A percentile compares a stretch with the other conserved stretches of the same genome.
Conservation (phyloP, 2,797 vertebrate genomes). For the Nyctalus aviator region DNA sequence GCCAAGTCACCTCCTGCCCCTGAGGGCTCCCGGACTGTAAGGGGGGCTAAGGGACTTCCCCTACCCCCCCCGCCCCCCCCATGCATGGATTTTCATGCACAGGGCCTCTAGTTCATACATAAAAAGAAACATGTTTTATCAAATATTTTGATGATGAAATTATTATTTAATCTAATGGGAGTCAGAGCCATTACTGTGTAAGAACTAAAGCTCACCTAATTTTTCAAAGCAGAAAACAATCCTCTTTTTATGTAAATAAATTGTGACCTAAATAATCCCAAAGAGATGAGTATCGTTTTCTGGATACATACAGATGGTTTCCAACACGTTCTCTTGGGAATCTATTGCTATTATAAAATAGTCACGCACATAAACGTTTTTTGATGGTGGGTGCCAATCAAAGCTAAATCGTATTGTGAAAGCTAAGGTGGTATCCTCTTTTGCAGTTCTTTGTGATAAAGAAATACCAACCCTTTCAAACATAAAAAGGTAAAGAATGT, state of each 20-base stretch:
- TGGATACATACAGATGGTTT: slow-evolving; percentile 1
- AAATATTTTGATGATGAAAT: slow-evolving; percentile 33
- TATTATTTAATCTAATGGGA: slow-evolving; percentile 35
- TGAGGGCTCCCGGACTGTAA: no score
- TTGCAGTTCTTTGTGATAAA: slow-evolving; percentile 53
- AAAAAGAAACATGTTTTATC: slow-evolving; percentile 46
- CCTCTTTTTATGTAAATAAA: background rate
- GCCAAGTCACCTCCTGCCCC: no score
- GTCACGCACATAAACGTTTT: slow-evolving; percentile 56
- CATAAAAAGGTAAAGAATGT: slow-evolving; percentile 44
- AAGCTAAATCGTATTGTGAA: slow-evolving; percentile 65
- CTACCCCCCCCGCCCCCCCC: no score
- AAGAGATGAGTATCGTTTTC: slow-evolving; percentile 20
- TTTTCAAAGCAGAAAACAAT: background rate
- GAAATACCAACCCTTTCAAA: slow-evolving; percentile 65
- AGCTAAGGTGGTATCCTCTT: slow-evolving; percentile 38
- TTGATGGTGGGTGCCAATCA: slow-evolving; percentile 51
- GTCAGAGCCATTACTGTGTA: background rate
- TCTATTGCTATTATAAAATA: slow-evolving; percentile 48
- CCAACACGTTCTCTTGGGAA: slow-evolving; percentile 39
- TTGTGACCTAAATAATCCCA: slow-evolving; percentile 18
- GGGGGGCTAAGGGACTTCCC: no score
- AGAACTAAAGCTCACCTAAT: slow-evolving; percentile 9
- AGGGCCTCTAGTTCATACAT: background rate
- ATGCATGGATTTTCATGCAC: no score